Base-by-base conservation (phyloP, 2,797 vertebrate species). In the Manis crassicaudata region DNA sequence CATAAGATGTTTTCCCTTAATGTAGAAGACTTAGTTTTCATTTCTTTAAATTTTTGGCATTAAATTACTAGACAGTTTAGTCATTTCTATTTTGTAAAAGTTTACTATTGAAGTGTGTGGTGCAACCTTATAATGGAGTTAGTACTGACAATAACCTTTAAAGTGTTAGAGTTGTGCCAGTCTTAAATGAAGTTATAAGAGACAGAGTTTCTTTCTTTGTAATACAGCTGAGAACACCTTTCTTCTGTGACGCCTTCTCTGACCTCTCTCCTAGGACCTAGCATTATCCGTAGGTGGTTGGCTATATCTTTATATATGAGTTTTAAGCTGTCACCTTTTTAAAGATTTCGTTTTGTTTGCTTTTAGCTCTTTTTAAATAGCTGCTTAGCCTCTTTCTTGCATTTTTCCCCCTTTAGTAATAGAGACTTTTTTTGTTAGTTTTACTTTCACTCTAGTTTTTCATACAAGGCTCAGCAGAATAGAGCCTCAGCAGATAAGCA, bases 21-120 rank as follows among this genome's bases (percentile, higher is more conserved):
- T 43, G 62, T 58, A 37, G 60, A 93, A 92, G 20, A 3, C 73
- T 96, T 87, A 54, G 16, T 94, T 97, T 97, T 81, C 56, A 50
- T 87, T 97, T 97, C 91, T 93, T 62, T 93, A 85, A 94, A 77
- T 82, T 56, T 88, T 83, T 87, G 62, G 20, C 7, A 46, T 90
- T 52, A 25, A 16, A 73, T 89, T 88, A 86, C 79, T 75, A 58
- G 43, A 75, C 32, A 58, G 7, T 90, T 81, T 56, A 96, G 63
- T 96, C 68, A 76, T 54, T 87, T 72, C 62, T 92, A 6, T 92
- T 90, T 11, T 82, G 18, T 91, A 37, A 87, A 87, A 89, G 46
- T 82, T 79, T 70, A 79, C 79, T 70, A 7, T 56, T 76, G 17
- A 90, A 77, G 8, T 92, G n/a, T 75, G n/a, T 54, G 23, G 82